Conservation (phyloP, 2,888 invertebrate species). For the Ophioninae sp. region DNA sequence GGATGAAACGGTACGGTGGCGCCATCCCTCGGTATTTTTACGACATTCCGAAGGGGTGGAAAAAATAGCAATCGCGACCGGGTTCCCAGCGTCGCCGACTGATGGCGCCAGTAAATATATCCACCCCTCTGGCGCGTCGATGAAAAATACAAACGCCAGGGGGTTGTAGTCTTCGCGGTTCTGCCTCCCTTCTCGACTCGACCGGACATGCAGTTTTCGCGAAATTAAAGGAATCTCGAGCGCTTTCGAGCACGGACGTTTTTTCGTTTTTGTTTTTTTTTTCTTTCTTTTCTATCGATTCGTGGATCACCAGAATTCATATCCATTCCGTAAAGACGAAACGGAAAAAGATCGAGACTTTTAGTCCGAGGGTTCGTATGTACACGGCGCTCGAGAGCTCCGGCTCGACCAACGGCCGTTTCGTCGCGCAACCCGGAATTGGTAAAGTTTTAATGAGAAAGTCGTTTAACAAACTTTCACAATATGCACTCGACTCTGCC, state of each 20-base stretch:
- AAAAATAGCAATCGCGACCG: constrained; percentile 34
- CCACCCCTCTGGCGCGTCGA: constrained; percentile 24
- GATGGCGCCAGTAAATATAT: constrained; percentile 74
- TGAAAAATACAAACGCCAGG: constrained; percentile 50
- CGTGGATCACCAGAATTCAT: constrained; percentile 25
- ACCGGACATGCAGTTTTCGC: constrained; percentile 64
- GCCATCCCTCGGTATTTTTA: constrained; percentile 75
- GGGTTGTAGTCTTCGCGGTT: constrained; percentile 50
- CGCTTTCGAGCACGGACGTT: background rate
- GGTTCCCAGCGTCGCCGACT: constrained; percentile 67
- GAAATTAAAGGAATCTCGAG: background rate
- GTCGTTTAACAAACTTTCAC: constrained; percentile 75
- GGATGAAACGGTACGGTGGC: constrained; percentile 53
- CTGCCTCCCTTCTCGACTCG: constrained; percentile 42
- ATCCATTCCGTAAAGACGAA: constrained; percentile 39
- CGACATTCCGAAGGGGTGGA: constrained; percentile 53
- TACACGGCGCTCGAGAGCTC: constrained; percentile 35
- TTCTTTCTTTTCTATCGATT: background rate
- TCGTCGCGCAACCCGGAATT: constrained; percentile 68
- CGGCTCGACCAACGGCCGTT: constrained; percentile 38
- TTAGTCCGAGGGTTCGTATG: constrained; percentile 52
- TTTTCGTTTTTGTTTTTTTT: background rate
- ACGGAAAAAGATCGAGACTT: constrained; percentile 23
- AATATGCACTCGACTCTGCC: constrained; percentile 62
- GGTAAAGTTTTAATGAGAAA: constrained; percentile 75